Evolutionary conservation across 2,113 vertebrate species (phyloP).

Genomic region (Otolemur garnettii): DNA sequence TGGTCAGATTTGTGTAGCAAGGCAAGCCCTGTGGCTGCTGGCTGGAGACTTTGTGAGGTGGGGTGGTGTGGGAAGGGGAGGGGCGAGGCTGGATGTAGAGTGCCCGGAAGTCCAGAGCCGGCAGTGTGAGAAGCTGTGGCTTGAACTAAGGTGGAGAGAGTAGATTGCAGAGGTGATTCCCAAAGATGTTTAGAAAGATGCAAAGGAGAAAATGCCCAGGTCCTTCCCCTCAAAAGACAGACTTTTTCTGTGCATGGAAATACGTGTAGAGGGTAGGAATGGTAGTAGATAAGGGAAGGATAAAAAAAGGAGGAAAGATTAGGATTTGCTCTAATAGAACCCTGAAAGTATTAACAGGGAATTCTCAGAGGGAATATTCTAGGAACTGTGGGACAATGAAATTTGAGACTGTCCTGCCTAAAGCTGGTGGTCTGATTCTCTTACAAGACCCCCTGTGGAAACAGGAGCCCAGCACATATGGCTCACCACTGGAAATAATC

Average conservation of each 20-base stretch:
- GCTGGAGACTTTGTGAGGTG: background rate
- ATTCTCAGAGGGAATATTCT: background rate
- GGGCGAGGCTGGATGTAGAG: background rate
- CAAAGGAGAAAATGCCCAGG: background rate
- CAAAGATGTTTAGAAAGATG: background rate
- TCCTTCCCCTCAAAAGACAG: background rate
- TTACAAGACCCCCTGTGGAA: background rate
- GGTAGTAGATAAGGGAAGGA: background rate
- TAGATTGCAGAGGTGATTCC: background rate
- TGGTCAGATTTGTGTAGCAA: background rate
- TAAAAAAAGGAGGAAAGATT: background rate
- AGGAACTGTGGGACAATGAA: background rate
- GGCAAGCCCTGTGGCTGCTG: background rate
- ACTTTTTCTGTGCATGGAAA: background rate
- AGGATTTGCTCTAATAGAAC: background rate
- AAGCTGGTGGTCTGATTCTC: background rate
- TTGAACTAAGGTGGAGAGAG: background rate
- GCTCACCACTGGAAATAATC: slow-evolving; percentile 8
- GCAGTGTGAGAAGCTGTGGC: background rate
- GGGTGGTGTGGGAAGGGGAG: too few species aligned
- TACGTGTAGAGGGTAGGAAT: background rate
- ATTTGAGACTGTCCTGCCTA: background rate
- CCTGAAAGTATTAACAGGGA: background rate
- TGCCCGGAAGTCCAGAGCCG: background rate
- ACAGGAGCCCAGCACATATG: background rate